phyloP scores from a whole-genome alignment of 2,113 vertebrate genomes.

The Ovis canadensis region DNA sequence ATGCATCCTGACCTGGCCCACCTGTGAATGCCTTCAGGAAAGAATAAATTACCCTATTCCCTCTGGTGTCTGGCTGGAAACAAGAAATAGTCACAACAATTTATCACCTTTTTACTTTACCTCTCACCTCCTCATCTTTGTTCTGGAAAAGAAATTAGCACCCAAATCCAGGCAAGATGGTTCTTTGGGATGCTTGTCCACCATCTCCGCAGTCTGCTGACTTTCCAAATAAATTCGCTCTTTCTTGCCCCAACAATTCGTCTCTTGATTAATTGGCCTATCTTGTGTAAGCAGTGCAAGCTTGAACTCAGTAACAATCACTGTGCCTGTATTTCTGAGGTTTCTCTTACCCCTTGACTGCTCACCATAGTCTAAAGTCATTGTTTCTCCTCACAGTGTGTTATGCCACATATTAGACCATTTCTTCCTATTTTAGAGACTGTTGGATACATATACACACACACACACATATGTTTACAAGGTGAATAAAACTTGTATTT shows the following conservation, averaged over 20 bases:
- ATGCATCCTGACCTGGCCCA: background rate
- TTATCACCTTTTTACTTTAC: background rate
- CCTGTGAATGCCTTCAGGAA: background rate
- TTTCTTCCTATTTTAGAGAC: background rate
- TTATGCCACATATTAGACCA: background rate
- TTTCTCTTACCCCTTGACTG: background rate
- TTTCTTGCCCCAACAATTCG: background rate
- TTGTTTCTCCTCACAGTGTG: background rate
- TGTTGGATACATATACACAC: background rate
- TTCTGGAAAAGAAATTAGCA: background rate
- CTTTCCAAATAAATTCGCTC: background rate
- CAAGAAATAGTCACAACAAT: background rate
- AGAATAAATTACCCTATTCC: background rate
- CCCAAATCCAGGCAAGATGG: too few relatives aligned
- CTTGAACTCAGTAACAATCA: background rate
- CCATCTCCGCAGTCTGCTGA: background rate
- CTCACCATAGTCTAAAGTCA: background rate
- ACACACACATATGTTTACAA: background rate
- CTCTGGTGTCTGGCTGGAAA: background rate
- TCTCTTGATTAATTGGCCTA: background rate
- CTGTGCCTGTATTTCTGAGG: background rate
- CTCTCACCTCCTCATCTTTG: background rate
- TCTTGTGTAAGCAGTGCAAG: rapidly evolving
- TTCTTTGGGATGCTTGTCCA: background rate
- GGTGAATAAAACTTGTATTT: background rate